Conservation (phyloP, 1,140 invertebrate genomes). For the Monomorium pharaonis region DNA sequence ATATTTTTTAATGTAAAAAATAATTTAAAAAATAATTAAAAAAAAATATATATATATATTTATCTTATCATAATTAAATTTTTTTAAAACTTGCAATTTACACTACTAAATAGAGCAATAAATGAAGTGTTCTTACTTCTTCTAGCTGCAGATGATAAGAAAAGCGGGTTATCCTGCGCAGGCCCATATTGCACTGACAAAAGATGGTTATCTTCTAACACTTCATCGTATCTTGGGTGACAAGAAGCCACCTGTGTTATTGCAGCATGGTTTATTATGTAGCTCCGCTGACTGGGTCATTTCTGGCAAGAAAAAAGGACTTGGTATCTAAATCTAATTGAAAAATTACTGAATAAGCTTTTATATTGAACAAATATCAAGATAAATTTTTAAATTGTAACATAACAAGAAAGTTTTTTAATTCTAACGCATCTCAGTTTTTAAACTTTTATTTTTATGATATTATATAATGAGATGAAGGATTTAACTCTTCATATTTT, state of each 20-base stretch:
- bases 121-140: constrained; percentile 15
- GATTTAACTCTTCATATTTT: neutral
- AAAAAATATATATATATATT: no score
- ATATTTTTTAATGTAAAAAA: no score
- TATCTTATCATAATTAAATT: no score
- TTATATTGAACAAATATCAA: neutral
- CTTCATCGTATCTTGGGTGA: constrained; percentile 89
- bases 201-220: constrained; percentile 91
- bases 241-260: constrained; percentile 81
- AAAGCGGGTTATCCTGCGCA: constrained; percentile 89
- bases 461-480: neutral
- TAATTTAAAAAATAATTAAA: no score
- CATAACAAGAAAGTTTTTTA: neutral
- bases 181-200: constrained; percentile 88
- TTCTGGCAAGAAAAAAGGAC: constrained; percentile 86
- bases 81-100: no score
- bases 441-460: neutral
- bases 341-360: neutral
- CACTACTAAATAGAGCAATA: neutral
- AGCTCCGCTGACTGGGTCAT: constrained; percentile 89
- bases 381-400: neutral
- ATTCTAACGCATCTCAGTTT: neutral
- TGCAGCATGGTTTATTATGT: constrained; percentile 90
- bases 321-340: constrained; percentile 83
- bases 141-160: constrained; percentile 87